These are phyloP conservation scores for Diadegma fenestrale DNA, from an alignment of 2,888 invertebrate genomes.

Conservation along the genomic window DNA sequence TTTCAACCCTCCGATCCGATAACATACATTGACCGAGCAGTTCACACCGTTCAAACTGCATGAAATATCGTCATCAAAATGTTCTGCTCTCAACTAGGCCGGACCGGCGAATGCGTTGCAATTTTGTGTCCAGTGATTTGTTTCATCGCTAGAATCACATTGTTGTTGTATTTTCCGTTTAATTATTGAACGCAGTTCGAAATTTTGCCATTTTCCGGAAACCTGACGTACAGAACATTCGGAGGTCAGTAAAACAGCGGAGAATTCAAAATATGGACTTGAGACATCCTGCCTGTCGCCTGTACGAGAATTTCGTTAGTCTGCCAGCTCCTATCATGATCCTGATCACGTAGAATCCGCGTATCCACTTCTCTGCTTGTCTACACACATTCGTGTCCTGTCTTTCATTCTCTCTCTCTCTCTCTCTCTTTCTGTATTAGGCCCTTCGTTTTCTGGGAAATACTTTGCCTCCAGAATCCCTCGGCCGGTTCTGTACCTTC, in stretches of 20 bases:
- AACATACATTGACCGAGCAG: conserved; percentile 31
- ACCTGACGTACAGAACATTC: neutral
- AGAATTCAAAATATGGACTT: conserved; percentile 66
- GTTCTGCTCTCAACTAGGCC: neutral
- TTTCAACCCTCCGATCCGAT: conserved; percentile 32
- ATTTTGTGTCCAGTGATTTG: conserved; percentile 38
- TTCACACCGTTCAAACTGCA: conserved; percentile 21
- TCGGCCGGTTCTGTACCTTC: conserved; percentile 54
- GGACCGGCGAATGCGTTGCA: conserved; percentile 6
- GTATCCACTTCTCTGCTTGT: conserved; percentile 71
- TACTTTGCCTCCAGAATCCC: conserved; percentile 69
- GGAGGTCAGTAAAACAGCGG: neutral
- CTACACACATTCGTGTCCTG: too few species aligned
- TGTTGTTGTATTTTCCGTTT: too few species aligned
- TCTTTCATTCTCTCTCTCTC: neutral
- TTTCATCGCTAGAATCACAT: neutral
- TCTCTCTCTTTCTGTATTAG: neutral
- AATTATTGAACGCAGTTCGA: neutral
- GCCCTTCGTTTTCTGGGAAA: conserved; percentile 29
- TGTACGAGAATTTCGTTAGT: conserved; percentile 75
- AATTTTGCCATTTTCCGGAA: neutral
- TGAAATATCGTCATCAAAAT: conserved; percentile 36
- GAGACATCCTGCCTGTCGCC: conserved; percentile 64
- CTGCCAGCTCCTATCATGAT: conserved; percentile 75
- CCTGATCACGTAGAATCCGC: conserved; percentile 77